phyloP scores from a whole-genome alignment of 2,888 invertebrate genomes.

The Malthinus seriepunctatus region DNA sequence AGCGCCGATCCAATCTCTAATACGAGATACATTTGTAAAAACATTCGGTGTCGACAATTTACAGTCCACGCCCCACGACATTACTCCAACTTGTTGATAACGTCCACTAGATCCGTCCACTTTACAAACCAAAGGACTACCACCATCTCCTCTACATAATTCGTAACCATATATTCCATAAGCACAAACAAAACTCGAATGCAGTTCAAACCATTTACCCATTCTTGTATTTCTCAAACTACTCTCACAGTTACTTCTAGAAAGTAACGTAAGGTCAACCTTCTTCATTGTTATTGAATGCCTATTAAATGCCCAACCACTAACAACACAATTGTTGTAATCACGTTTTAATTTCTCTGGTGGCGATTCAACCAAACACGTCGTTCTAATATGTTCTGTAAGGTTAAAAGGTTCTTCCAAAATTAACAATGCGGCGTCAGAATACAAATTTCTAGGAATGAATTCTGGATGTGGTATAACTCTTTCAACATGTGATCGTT shows the following conservation, averaged over 20 bases:
- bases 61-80: slow-evolving; percentile 51
- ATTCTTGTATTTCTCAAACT: slow-evolving; percentile 66
- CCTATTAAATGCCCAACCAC: slow-evolving; percentile 45
- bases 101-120: slow-evolving; percentile 53
- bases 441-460: slow-evolving; percentile 64
- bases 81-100: slow-evolving; percentile 60
- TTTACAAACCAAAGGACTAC: slow-evolving; percentile 75
- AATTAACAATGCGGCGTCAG: slow-evolving; percentile 72
- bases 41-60: slow-evolving; percentile 1
- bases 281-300: slow-evolving; percentile 63
- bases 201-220: slow-evolving; percentile 65
- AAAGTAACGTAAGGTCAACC: slow-evolving; percentile 69
- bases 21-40: slow-evolving; percentile 10
- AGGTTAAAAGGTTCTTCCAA: slow-evolving; percentile 61
- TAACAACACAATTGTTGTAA: slow-evolving; percentile 5
- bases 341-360: not conserved
- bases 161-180: slow-evolving; percentile 71
- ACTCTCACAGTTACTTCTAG: slow-evolving; percentile 44
- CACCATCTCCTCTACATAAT: slow-evolving; percentile 75
- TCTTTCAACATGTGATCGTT: not conserved
- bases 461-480: slow-evolving; percentile 32
- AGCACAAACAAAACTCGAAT: slow-evolving; percentile 74
- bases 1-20: slow-evolving; percentile 19
- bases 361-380: slow-evolving; percentile 5
- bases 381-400: slow-evolving; percentile 47